Conservation (phyloP, 2,888 invertebrate species). For the Brachynemurus nebulosus region DNA sequence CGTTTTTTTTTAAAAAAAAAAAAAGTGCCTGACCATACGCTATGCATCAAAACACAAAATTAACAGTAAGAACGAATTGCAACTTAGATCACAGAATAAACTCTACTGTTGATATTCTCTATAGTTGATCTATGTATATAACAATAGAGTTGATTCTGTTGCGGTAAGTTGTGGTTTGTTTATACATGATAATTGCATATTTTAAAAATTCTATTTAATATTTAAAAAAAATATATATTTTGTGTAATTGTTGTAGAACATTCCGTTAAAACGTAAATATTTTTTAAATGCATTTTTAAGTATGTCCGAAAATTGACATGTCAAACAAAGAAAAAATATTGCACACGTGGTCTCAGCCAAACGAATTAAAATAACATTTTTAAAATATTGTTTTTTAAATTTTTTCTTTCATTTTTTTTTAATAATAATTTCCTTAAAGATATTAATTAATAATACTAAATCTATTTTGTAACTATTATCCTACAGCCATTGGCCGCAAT, state of each 20-base stretch:
- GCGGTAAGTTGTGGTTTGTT: no score
- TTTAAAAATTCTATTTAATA: no score
- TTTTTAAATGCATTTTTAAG: neutral
- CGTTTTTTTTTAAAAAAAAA: no score
- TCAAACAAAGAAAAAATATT: conserved; percentile 23
- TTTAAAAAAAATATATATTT: neutral
- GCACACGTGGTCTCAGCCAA: conserved; percentile 33
- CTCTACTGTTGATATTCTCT: no score
- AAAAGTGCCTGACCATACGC: no score
- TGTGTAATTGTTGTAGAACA: conserved; percentile 1
- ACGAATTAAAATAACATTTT: conserved; percentile 14
- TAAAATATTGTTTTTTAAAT: conserved; percentile 9
- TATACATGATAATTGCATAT: no score
- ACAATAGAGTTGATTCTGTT: no score
- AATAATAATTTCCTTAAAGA: conserved; percentile 7
- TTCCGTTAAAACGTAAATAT: neutral
- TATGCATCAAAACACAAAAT: no score
- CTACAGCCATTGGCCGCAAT: conserved; percentile 25
- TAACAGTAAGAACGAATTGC: no score
- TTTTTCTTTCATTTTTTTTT: no score
- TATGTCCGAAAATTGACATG: neutral
- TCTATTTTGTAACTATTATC: conserved; percentile 21
- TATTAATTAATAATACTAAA: neutral
- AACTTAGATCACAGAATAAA: no score
- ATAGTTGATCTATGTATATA: no score